A percentile compares a stretch with the other conserved stretches of the same genome.
Evolutionary conservation across 2,113 vertebrate species (phyloP).

Genomic region (Labeo catla): DNA sequence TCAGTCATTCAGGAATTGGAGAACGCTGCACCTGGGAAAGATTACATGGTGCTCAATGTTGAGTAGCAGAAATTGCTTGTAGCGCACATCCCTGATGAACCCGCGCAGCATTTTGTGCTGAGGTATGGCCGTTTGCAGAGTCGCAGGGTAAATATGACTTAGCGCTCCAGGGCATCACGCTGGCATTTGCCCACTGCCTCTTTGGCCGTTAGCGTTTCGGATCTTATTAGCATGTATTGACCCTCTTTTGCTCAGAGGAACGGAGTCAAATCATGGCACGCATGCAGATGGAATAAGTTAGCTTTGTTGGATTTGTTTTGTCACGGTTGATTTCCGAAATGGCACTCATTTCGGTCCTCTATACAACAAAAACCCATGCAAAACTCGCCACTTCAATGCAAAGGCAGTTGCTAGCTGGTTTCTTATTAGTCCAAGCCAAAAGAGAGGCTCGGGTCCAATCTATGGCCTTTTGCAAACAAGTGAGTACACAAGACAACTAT

Average conservation of each 20-base stretch:
- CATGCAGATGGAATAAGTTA: constrained; percentile 36
- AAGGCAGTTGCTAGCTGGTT: neutral
- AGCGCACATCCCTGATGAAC: neutral
- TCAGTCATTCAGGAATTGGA: constrained; percentile 9
- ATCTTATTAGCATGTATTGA: constrained; percentile 54
- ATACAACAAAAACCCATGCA: neutral
- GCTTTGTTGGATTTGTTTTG: neutral
- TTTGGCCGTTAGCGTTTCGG: constrained; percentile 27
- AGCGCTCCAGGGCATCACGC: neutral
- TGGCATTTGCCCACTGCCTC: constrained; percentile 44
- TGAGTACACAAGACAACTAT: neutral
- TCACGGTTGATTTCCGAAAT: neutral
- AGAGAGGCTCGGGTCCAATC: neutral
- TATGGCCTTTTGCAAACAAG: neutral
- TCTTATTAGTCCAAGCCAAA: neutral
- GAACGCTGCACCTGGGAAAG: constrained; percentile 7
- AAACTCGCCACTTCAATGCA: neutral
- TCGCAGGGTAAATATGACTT: constrained; percentile 33
- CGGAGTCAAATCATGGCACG: neutral
- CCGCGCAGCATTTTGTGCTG: neutral
- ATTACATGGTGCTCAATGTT: constrained; percentile 2
- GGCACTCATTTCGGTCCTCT: neutral
- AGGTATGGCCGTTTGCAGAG: constrained; percentile 19
- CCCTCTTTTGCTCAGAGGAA: constrained; percentile 11
- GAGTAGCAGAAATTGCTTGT: constrained; percentile 2